phyloP scores from a whole-genome alignment of 2,113 vertebrate species.

The Fulmarus glacialis region DNA sequence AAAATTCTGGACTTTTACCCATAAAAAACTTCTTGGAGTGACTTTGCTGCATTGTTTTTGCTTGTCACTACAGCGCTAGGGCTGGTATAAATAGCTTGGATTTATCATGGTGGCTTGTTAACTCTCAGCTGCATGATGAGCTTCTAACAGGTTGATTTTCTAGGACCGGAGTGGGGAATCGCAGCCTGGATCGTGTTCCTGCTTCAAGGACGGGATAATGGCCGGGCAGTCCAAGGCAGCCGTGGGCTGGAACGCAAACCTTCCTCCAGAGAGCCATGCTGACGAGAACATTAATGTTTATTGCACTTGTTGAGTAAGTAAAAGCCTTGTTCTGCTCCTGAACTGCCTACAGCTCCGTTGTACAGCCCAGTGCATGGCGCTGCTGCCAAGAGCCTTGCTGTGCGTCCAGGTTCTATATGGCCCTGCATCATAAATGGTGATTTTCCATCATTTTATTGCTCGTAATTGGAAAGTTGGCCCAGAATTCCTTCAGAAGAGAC shows the following conservation, averaged over 20 bases:
- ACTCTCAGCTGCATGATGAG: neutral
- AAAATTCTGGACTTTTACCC: neutral
- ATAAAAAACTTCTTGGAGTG: neutral
- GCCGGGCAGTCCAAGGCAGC: neutral
- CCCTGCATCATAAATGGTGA: neutral
- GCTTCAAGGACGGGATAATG: neutral
- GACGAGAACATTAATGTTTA: neutral
- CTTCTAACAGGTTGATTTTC: neutral
- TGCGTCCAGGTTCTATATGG: neutral
- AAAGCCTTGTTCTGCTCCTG: neutral
- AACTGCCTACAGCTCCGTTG: neutral
- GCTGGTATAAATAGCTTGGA: neutral
- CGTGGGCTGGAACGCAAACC: neutral
- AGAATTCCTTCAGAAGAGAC: neutral
- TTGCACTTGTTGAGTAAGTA: neutral
- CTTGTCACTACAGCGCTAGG: neutral
- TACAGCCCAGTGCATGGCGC: fast-evolving
- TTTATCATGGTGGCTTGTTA: neutral
- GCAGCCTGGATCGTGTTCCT: fast-evolving
- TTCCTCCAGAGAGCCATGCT: neutral
- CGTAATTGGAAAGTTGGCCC: neutral
- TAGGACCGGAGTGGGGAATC: fast-evolving
- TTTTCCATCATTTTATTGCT: neutral
- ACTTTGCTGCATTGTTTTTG: neutral
- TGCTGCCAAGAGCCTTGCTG: neutral